Evolutionary conservation across 1,140 invertebrate species (phyloP).

Genomic region (Pachyrhynchus sulphureomaculatus): DNA sequence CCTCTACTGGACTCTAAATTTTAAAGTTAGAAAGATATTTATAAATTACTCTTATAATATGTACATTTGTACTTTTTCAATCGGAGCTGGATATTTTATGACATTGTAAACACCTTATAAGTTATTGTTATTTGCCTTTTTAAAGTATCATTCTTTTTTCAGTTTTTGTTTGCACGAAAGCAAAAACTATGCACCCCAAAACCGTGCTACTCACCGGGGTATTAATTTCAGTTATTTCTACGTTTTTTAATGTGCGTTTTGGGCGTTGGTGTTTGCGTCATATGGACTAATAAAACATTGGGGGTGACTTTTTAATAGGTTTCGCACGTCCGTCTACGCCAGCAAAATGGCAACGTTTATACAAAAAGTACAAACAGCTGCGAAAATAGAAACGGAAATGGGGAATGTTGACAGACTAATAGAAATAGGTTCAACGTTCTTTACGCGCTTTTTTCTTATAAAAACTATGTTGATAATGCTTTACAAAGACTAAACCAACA

Average conservation of each 20-base stretch:
- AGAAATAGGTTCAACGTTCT: too few species aligned
- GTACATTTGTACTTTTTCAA: too few species aligned
- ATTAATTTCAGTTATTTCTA: conserved; percentile 9
- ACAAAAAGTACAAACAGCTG: conserved; percentile 22
- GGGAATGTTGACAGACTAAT: not conserved
- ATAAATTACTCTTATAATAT: too few species aligned
- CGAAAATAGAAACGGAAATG: conserved; percentile 26
- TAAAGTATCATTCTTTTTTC: too few species aligned
- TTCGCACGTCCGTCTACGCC: conserved; percentile 22
- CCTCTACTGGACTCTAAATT: too few species aligned
- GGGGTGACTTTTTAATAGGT: conserved; percentile 28
- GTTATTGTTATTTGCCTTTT: too few species aligned
- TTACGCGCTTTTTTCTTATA: too few species aligned
- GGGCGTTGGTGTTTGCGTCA: conserved; percentile 18
- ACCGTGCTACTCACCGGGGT: not conserved
- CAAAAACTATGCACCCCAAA: not conserved
- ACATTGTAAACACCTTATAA: too few species aligned
- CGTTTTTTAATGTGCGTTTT: conserved; percentile 3
- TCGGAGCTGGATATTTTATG: too few species aligned
- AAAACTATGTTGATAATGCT: too few species aligned
- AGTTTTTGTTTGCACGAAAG: not conserved
- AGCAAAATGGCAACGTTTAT: conserved; percentile 14
- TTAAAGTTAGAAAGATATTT: too few species aligned
- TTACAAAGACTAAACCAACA: too few species aligned
- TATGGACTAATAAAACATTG: conserved; percentile 17